Conservation (phyloP, 2,888 invertebrate genomes). For the Heliconius aoede region DNA sequence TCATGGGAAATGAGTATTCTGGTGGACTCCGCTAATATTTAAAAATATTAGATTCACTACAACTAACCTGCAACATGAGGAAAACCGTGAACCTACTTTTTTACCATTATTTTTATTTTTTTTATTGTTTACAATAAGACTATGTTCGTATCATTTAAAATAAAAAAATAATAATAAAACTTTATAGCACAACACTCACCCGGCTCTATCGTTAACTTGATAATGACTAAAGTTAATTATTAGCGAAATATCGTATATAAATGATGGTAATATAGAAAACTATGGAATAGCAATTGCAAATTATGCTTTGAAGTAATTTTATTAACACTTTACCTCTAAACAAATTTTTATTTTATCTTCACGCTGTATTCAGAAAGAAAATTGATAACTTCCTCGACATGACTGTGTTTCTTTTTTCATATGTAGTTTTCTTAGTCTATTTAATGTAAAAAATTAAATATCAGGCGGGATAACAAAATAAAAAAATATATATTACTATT, state of each 20-base stretch:
- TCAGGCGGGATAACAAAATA: too few relatives aligned
- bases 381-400: too few relatives aligned
- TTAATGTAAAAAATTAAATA: too few relatives aligned
- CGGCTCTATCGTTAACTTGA: not conserved
- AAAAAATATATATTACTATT: not conserved
- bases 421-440: too few relatives aligned
- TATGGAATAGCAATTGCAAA: not conserved
- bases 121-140: too few relatives aligned
- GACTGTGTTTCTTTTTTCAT: too few relatives aligned
- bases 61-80: too few relatives aligned
- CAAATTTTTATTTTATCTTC: not conserved
- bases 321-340: not conserved
- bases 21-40: too few relatives aligned
- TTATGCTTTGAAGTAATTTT: not conserved
- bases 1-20: too few relatives aligned
- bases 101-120: too few relatives aligned
- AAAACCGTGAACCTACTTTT: too few relatives aligned
- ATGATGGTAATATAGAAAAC: not conserved
- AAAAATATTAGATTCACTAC: too few relatives aligned
- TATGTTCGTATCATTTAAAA: not conserved
- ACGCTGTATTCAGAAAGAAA: not conserved
- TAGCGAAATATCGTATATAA: slow-evolving; percentile 5
- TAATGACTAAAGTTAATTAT: slow-evolving; percentile 9
- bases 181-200: not conserved
- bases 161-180: not conserved